Evolutionary conservation across 1,140 invertebrate species (phyloP).

Genomic region (Theocolax elegans): DNA sequence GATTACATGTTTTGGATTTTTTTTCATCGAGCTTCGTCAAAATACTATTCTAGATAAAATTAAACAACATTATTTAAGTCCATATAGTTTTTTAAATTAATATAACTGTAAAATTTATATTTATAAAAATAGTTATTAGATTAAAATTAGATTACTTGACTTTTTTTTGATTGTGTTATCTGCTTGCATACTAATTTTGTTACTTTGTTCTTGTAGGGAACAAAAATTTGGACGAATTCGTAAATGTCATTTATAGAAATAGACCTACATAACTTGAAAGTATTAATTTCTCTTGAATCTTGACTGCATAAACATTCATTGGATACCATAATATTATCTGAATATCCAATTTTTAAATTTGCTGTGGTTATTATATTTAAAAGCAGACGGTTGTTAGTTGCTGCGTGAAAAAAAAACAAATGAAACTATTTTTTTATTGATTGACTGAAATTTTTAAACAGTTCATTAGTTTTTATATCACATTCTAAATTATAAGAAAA

Average conservation of each 20-base stretch:
- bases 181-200: slow-evolving; percentile 51
- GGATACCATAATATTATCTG: slow-evolving; percentile 25
- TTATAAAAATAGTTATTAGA: too few species aligned
- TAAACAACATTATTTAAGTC: too few species aligned
- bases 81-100: too few species aligned
- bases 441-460: too few species aligned
- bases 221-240: slow-evolving; percentile 48
- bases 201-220: slow-evolving; percentile 54
- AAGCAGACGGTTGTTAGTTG: background rate
- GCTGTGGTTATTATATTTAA: slow-evolving; percentile 4
- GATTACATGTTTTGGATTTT: too few species aligned
- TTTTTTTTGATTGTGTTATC: slow-evolving; percentile 48
- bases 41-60: too few species aligned
- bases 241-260: too few species aligned
- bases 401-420: slow-evolving; percentile 26
- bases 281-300: slow-evolving; percentile 14
- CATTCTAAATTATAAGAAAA: too few species aligned
- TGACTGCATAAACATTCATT: slow-evolving; percentile 24
- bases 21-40: too few species aligned
- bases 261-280: background rate
- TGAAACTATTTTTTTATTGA: background rate
- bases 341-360: slow-evolving; percentile 29
- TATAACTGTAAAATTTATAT: too few species aligned
- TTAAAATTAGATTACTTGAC: too few species aligned
- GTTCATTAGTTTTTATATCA: too few species aligned